These are phyloP conservation scores for Loriculus beryllinus DNA, from an alignment of 2,797 vertebrate species.

Conservation along the genomic window DNA sequence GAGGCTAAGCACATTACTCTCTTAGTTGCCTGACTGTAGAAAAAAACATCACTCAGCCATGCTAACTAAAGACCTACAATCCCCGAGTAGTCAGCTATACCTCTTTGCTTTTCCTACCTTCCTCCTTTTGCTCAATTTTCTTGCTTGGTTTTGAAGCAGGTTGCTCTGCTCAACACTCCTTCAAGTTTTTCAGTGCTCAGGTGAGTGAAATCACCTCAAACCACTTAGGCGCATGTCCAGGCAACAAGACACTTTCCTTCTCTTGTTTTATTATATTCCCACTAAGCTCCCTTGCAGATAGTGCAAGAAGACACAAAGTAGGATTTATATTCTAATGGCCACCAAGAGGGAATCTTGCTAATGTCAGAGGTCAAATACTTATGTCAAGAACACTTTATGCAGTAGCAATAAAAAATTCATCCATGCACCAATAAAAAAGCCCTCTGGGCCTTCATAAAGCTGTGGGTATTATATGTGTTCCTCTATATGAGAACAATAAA, in stretches of 20 bases:
- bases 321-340: conserved; percentile 43
- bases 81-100: not conserved
- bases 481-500: conserved; percentile 39
- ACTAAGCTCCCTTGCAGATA: not conserved
- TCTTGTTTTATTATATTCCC: not conserved
- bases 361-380: conserved; percentile 57
- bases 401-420: conserved; percentile 63
- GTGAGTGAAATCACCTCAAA: not conserved
- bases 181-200: not conserved
- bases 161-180: not conserved
- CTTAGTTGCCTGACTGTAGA: not conserved
- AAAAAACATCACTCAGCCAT: not conserved
- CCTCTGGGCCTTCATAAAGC: conserved; percentile 10
- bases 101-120: not conserved
- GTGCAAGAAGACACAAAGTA: not conserved
- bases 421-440: conserved; percentile 26
- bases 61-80: not conserved
- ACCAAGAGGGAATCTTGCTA: conserved; percentile 49
- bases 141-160: not conserved
- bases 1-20: not conserved
- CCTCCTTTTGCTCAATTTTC: not conserved
- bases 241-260: not conserved
- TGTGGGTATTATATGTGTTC: conserved; percentile 1
- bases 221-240: not conserved
- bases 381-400: conserved; percentile 64